Base-by-base conservation (phyloP, 2,113 vertebrate species). In the Acinonyx jubatus region DNA sequence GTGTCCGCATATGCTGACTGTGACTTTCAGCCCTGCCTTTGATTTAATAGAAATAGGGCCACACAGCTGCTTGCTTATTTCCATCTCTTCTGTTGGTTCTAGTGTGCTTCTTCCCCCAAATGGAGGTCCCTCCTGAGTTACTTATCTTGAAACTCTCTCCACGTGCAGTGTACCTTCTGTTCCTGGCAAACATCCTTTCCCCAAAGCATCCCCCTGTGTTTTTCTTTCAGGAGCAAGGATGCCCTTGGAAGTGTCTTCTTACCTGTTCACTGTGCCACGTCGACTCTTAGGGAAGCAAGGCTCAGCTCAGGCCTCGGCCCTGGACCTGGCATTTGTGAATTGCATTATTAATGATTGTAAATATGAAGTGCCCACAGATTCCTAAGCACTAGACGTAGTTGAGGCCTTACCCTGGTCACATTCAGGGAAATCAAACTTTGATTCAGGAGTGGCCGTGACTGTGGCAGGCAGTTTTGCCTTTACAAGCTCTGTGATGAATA, bases 21-120 rank as follows among this genome's bases (percentile, higher is more conserved):
- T 97, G 91, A 97, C 97, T 97, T 98, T 96, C 95, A 97, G 95
- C 71, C 84, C 29, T 88, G 86, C 79, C 69, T 97, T 97, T 97
- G 97, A 98, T 97, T 98, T 97, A 96, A 94, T 96, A 98, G 84
- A 98, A 97, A 55, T 93, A 93, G 96, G 90, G 83, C 87, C 61
- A 76, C 96, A 78, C 98, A 98, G 97, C 97, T 98, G 98, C 97
- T 98, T 95, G 86, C 88, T 97, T 89, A 81, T 94, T 94, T 97
- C 79, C 88, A 91, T 89, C 81, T 90, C 79, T 87, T 79, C 97
- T 98, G 57, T 96, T 93, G 93, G 81, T 63, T 92, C 91, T 97
- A 95, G 9, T 2, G 0, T n/a, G 25, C 3, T 74, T 83, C 7
- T 5, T 1, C 4, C 36, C 21, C 11, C 66, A 96, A 8, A 1